Evolutionary conservation across 2,888 invertebrate species (phyloP).

Genomic region (Lasioglossum leucozonium): DNA sequence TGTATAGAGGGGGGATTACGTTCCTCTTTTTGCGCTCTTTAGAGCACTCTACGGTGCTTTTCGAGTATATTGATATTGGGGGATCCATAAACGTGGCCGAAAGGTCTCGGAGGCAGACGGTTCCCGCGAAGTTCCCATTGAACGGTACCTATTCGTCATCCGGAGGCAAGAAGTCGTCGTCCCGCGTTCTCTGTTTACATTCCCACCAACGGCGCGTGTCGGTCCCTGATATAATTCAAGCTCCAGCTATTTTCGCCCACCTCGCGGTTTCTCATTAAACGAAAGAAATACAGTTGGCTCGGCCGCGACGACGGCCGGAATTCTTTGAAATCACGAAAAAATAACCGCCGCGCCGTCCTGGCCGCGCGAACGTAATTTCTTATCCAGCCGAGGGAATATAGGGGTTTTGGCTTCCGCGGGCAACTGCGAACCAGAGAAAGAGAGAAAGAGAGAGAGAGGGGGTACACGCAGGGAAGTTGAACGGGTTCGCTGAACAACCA

Average conservation of each 20-base stretch:
- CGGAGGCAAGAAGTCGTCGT: not conserved
- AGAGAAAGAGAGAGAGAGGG: too few species aligned
- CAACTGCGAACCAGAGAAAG: not conserved
- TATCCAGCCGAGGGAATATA: not conserved
- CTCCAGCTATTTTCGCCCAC: not conserved
- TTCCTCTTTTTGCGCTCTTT: not conserved
- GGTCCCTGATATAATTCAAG: constrained; percentile 7
- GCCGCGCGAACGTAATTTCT: constrained; percentile 7
- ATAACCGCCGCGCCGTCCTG: not conserved
- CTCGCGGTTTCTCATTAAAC: constrained; percentile 9
- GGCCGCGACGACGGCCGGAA: not conserved
- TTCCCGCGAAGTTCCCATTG: not conserved
- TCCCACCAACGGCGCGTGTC: not conserved
- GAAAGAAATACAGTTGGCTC: constrained; percentile 11
- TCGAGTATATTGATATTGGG: not conserved
- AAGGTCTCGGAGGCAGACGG: not conserved
- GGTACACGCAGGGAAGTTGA: not conserved
- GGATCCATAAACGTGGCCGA: not conserved
- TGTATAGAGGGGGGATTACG: not conserved
- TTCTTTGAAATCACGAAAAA: constrained; percentile 5
- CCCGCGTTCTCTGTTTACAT: not conserved
- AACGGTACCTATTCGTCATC: not conserved
- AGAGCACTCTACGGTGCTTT: not conserved
- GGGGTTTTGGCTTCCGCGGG: not conserved
- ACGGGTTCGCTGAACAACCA: not conserved